Conservation (phyloP, 2,797 vertebrate genomes). For the Coregonus sp. region DNA sequence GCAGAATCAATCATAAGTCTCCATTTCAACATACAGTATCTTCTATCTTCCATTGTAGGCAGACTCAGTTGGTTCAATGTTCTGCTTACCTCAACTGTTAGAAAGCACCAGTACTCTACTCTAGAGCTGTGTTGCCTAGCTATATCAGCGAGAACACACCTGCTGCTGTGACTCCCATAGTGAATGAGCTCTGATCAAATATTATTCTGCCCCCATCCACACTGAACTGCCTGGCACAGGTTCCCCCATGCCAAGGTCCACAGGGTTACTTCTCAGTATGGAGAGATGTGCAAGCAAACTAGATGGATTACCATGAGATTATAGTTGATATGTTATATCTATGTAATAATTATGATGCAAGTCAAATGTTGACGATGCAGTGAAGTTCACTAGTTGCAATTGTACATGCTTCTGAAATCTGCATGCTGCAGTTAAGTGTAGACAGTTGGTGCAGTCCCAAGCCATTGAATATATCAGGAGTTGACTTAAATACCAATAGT, state of each 20-base stretch:
- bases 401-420: not conserved
- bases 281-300: no score
- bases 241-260: constrained; percentile 50
- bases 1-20: no score
- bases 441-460: not conserved
- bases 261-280: not conserved
- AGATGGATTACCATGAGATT: no score
- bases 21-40: no score
- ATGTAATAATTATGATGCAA: no score
- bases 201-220: constrained; percentile 37
- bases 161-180: constrained; percentile 49
- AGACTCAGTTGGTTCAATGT: not conserved
- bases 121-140: not conserved
- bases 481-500: not conserved
- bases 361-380: no score
- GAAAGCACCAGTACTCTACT: not conserved
- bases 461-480: not conserved
- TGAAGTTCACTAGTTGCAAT: not conserved
- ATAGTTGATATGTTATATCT: no score
- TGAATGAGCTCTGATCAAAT: constrained; percentile 32
- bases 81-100: not conserved
- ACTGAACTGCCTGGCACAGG: constrained; percentile 49
- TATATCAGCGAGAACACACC: constrained; percentile 22
- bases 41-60: no score
- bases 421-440: not conserved